phyloP scores from a whole-genome alignment of 2,797 vertebrate species.

The Chromis chromis region DNA sequence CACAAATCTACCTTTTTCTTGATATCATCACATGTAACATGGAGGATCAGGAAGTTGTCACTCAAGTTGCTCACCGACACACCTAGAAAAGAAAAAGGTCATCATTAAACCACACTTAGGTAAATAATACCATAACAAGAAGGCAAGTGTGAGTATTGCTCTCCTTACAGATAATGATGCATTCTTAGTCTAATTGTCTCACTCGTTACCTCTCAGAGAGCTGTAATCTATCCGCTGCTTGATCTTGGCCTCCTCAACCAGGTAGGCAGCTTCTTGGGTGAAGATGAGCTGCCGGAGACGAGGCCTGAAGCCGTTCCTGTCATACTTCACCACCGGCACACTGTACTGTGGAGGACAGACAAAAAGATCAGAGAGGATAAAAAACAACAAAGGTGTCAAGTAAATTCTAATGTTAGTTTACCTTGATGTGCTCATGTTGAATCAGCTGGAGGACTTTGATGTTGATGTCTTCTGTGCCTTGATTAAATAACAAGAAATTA shows the following conservation, averaged over 20 bases:
- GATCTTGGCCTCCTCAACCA: conserved; percentile 92
- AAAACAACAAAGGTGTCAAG: neutral
- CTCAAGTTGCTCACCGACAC: conserved; percentile 93
- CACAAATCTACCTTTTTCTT: conserved; percentile 89
- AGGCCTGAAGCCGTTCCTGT: conserved; percentile 93
- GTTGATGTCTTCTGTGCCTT: conserved; percentile 88
- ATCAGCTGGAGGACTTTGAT: conserved; percentile 91
- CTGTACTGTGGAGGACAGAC: conserved; percentile 86
- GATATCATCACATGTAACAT: conserved; percentile 88
- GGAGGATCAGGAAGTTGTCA: conserved; percentile 92
- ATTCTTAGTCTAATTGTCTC: neutral
- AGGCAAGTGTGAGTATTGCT: neutral
- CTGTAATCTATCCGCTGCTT: conserved; percentile 93
- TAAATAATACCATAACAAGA: neutral
- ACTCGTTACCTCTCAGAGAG: conserved; percentile 85
- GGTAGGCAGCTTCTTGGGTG: conserved; percentile 87
- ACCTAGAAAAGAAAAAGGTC: conserved; percentile 74
- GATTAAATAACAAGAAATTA: conserved; percentile 11
- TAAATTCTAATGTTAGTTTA: conserved; percentile 56
- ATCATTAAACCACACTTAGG: neutral
- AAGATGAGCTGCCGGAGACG: conserved; percentile 90
- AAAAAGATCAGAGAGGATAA: conserved; percentile 14
- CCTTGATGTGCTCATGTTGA: conserved; percentile 89
- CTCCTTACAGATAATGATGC: neutral
- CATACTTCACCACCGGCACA: conserved; percentile 91